Percentiles rank a stretch among this genome's conserved stretches.
Evolutionary conservation across 2,113 vertebrate genomes (phyloP).

Genomic region (Carassius gibelio): DNA sequence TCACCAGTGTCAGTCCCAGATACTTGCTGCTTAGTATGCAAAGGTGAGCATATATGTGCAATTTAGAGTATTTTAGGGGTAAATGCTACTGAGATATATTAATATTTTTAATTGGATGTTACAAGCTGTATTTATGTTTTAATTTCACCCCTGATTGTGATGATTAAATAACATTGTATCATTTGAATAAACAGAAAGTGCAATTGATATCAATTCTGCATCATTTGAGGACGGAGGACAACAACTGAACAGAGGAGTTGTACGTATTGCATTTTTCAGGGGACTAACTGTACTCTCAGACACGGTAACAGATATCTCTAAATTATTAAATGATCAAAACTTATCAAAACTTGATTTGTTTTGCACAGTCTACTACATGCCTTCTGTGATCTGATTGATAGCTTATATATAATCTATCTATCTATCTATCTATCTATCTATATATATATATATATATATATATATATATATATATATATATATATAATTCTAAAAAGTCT

Average conservation of each 20-base stretch:
- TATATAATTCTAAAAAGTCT: too few species aligned
- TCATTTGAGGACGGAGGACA: constrained; percentile 77
- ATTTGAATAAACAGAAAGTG: constrained; percentile 64
- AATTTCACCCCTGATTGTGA: not conserved
- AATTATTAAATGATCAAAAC: not conserved
- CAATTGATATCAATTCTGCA: constrained; percentile 62
- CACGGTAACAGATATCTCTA: not conserved
- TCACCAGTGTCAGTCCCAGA: constrained; percentile 77
- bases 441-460: not conserved
- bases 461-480: too few species aligned
- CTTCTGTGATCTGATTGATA: not conserved
- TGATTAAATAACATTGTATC: constrained; percentile 19
- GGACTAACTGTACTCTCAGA: not conserved
- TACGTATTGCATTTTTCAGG: constrained; percentile 69
- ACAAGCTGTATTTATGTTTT: not conserved
- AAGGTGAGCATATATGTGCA: constrained; percentile 75
- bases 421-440: too few species aligned
- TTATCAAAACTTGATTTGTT: not conserved
- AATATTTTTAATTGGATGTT: not conserved
- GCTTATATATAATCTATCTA: too few species aligned
- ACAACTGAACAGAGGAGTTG: constrained; percentile 83
- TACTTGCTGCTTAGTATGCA: constrained; percentile 89
- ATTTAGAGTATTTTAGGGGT: not conserved
- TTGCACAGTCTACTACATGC: not conserved
- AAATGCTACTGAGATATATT: not conserved